phyloP scores from a whole-genome alignment of 2,113 vertebrate species.

The Alaudala cheleensis region DNA sequence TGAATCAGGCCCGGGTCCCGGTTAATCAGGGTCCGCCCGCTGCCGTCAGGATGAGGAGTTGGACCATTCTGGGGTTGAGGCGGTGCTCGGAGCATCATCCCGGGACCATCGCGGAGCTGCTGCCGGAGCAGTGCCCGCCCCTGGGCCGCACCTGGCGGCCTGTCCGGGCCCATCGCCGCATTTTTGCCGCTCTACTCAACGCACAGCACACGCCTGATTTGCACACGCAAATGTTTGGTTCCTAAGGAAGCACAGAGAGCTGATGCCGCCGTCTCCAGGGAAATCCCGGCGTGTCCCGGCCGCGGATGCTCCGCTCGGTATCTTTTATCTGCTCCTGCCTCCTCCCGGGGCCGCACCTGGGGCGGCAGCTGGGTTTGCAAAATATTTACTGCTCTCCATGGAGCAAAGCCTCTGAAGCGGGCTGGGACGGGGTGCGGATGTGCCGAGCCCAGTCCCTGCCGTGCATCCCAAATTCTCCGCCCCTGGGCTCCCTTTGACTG shows the following conservation, averaged over 20 bases:
- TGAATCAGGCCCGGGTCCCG: not conserved
- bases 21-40: not conserved
- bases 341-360: not conserved
- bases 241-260: not conserved
- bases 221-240: constrained; percentile 35
- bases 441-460: fast-evolving
- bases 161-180: not conserved
- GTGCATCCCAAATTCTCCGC: fast-evolving
- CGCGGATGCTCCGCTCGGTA: not conserved
- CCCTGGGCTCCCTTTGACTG: not conserved
- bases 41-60: not conserved
- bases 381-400: not conserved
- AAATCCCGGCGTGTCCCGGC: not conserved
- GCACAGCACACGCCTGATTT: not conserved
- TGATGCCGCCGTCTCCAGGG: not conserved
- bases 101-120: not conserved
- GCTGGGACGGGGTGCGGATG: not conserved
- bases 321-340: not conserved
- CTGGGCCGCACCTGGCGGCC: not conserved
- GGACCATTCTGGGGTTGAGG: fast-evolving
- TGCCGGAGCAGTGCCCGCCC: not conserved
- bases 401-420: not conserved
- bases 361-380: not conserved
- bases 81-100: not conserved
- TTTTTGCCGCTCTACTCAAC: not conserved